Evolutionary conservation across 2,113 vertebrate species (phyloP).

Genomic region (Lynx canadensis): DNA sequence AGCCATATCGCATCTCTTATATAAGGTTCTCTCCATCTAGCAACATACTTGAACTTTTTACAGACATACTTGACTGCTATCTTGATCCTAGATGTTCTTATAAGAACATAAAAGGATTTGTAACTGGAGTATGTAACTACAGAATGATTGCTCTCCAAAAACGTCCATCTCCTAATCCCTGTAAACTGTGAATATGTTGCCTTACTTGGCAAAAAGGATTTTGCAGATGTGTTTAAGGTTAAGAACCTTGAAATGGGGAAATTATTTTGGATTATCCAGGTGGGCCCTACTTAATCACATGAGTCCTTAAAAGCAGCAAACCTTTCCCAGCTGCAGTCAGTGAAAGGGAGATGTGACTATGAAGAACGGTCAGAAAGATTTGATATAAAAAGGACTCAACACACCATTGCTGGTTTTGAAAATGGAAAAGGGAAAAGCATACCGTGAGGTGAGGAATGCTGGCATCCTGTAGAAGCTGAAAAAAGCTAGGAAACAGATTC

Average conservation of each 20-base stretch:
- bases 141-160: slow-evolving; percentile 30
- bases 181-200: slow-evolving; percentile 9
- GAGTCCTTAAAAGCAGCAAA: neutral
- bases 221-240: slow-evolving; percentile 38
- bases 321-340: neutral
- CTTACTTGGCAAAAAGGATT: slow-evolving; percentile 26
- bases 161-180: neutral
- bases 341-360: neutral
- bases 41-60: neutral
- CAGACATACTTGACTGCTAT: neutral
- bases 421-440: neutral
- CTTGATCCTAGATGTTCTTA: neutral
- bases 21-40: slow-evolving; percentile 1
- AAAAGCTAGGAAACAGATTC: neutral
- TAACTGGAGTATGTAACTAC: neutral
- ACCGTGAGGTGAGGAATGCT: neutral
- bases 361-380: neutral
- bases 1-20: neutral
- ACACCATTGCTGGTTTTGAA: neutral
- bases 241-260: slow-evolving; percentile 22
- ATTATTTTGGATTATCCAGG: slow-evolving; percentile 23
- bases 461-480: neutral
- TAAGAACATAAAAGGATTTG: slow-evolving; percentile 43
- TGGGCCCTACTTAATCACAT: neutral
- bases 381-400: neutral